Base-by-base conservation (phyloP, 2,888 invertebrate genomes). In the Galeopsomyia nigrocyanea region DNA sequence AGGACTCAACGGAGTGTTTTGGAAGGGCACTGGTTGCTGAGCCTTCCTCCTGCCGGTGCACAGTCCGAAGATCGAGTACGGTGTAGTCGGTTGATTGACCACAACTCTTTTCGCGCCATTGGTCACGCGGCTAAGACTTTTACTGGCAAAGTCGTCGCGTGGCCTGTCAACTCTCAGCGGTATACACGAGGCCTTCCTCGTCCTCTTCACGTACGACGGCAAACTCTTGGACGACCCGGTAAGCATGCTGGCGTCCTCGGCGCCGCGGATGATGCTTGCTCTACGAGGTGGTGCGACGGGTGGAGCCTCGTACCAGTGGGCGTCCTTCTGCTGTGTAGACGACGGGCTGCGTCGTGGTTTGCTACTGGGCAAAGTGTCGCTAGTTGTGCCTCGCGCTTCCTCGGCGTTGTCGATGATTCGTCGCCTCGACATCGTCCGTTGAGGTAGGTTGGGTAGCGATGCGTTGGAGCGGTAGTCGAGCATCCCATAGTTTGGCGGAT, bases 11-110 rank as follows among this genome's bases (percentile, higher is more conserved):
- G 49, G 1, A 2, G 13, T 51, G 1, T 67, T 58, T 9, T 3
- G 78, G 47, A 7, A 64, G 73, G 46, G 17, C 6, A 39, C 31
- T 39, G 51, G 22, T 10, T 61, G 68, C 50, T 67, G 66, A 6
- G 76, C 76, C 50, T 79, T 84, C 64, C 85, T 78, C 56, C 81
- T 81, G 0, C 82, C 83, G 2, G 86, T 86, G 69, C 86, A 86
- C 50, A 85, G 79, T 26, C 85, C 84, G 69, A 84, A 85, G 68
- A 86, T 85, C 69, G 84, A 85, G n/a, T 83, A 79, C n/a, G 76
- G 57, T 46, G 55, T 71, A 19, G 51, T 61, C 17, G 17, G 16
- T 68, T 39, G 39, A 39, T 39, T 10, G 10, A 73, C 78, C 5
- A 62, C 46, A 17, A 68, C 68, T 63, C 62, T 75, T 53, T 22